Conservation (phyloP, 2,113 vertebrate species). For the Rhinolophus ferrumequinum region DNA sequence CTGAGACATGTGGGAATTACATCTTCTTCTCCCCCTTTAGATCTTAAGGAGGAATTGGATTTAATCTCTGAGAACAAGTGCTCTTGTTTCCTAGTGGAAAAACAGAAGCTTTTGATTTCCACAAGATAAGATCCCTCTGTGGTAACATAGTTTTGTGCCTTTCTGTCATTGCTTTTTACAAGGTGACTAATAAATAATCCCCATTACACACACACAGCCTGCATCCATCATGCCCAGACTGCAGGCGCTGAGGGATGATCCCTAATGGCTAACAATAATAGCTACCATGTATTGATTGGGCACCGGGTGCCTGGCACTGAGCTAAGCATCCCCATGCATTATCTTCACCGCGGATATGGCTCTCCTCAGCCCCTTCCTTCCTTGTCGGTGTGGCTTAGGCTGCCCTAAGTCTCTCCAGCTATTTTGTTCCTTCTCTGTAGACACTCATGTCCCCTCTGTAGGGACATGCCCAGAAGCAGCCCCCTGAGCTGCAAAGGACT, state of each 20-base stretch:
- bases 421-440: background rate
- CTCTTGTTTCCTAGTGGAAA: constrained; percentile 55
- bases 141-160: constrained; percentile 66
- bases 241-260: constrained; percentile 69
- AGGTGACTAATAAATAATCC: constrained; percentile 80
- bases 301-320: background rate
- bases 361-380: background rate
- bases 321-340: constrained; percentile 19
- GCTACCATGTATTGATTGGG: constrained; percentile 73
- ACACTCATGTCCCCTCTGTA: background rate
- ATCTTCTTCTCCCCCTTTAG: constrained; percentile 17
- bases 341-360: constrained; percentile 15
- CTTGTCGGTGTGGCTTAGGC: background rate
- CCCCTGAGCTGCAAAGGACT: background rate
- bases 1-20: constrained; percentile 32
- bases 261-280: constrained; percentile 77
- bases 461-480: background rate
- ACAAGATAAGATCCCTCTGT: constrained; percentile 71
- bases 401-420: background rate
- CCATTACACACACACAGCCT: constrained; percentile 74
- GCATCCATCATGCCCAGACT: constrained; percentile 68
- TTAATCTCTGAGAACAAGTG: constrained; percentile 59
- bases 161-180: constrained; percentile 76
- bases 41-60: constrained; percentile 42
- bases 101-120: constrained; percentile 71